Evolutionary conservation across 1,140 invertebrate species (phyloP), one percentile per base, ranked within the genome.

Genomic region (Brachystomella parvula): DNA sequence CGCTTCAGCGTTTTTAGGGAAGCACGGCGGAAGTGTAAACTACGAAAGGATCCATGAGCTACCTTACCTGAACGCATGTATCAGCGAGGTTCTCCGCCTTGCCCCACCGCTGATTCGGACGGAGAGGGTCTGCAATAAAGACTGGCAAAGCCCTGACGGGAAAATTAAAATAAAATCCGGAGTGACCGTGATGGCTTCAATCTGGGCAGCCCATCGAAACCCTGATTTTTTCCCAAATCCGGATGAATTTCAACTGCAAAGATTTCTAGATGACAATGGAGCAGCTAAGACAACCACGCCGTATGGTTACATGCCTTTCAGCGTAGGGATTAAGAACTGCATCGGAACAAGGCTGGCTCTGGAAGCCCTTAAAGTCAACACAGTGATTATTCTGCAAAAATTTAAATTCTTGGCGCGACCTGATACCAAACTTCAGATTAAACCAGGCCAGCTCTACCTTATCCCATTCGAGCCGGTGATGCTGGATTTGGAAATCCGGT

Each of bases 161-260:
- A n/a, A n/a, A n/a, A n/a, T n/a, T n/a, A n/a, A n/a, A 47, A 61
- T 66, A 28, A 66, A 44, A 32, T 76, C 81, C 21, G 82, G 79
- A 2, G 76, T 79, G 19, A 67, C 71, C 1, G 47, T 85, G 3
- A 75, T 74, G 49, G 74, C 83, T 35, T 78, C 83, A 2, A 75
- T 78, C 3, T 80, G 70, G 15, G 77, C 77, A 1, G 73, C 85
- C 47, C 83, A 86, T 56, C 71, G 75, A 17, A 79, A 83, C 71
- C 75, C 78, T 2, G 67, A 78, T 15, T 78, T 79, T 65, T 84
- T 77, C 69, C 77, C 80, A 0, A 73, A 83, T 19, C 83, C 83
- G 1, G 75, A 80, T 12, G 73, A 75, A 66, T 84, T 83, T 60
- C 77, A 81, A 68, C 87, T 87, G 0, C 80, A 83, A 56, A 66